phyloP scores from a whole-genome alignment of 2,797 vertebrate genomes.

The Dendrocincla tyrannina region DNA sequence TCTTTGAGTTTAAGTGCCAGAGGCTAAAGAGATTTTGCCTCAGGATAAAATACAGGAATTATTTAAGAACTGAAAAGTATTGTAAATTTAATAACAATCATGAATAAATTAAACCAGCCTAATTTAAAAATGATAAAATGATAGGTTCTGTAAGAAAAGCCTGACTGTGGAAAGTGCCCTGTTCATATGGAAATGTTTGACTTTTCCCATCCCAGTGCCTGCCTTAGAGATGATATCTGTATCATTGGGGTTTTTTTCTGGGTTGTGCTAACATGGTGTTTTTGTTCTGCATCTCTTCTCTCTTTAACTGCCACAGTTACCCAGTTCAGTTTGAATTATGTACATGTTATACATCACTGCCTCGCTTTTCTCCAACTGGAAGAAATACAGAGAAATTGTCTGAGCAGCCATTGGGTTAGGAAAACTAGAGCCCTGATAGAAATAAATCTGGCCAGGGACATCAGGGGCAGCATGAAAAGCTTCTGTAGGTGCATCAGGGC shows the following conservation, averaged over 20 bases:
- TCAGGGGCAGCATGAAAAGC: not conserved
- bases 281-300: not conserved
- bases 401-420: not conserved
- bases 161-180: not conserved
- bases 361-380: not conserved
- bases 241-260: not conserved
- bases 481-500: not conserved
- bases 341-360: not conserved
- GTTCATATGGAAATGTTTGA: not conserved
- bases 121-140: slow-evolving; percentile 58
- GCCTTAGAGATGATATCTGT: not conserved
- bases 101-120: slow-evolving; percentile 51
- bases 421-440: not conserved
- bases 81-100: slow-evolving; percentile 64
- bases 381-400: not conserved
- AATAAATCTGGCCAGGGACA: not conserved
- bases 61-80: slow-evolving; percentile 56
- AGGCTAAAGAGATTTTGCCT: slow-evolving; percentile 53
- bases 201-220: not conserved
- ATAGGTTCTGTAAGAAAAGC: not conserved
- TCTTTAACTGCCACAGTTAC: not conserved
- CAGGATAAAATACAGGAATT: slow-evolving; percentile 48
- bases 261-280: not conserved
- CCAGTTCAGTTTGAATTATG: not conserved
- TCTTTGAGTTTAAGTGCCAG: slow-evolving; percentile 39